Base-by-base conservation (phyloP, 2,888 invertebrate species). In the Exocentrus adspersus region DNA sequence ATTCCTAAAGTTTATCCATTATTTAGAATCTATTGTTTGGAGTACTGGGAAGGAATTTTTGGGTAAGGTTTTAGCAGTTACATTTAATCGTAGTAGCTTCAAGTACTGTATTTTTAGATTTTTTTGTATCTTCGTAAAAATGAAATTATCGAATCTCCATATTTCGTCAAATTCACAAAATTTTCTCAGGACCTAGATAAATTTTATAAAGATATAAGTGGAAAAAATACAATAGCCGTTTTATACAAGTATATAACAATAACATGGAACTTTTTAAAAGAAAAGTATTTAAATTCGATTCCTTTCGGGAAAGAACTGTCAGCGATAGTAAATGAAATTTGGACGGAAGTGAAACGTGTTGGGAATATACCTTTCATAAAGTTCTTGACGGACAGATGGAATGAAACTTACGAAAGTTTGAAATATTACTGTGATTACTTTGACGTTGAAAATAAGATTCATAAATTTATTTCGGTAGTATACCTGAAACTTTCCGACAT, bases 151-250 rank as follows among this genome's bases (percentile, higher is more conserved):
- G 90, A 90, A 53, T 92, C 92, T 0, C 91, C 92, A 0, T 94
- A 93, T 74, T 94, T 93, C 77, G 90, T 90, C 71, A 90, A 91
- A 73, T 90, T 94, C 9, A 87, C 92, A 1, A 90, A 92, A 62
- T 89, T 94, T 72, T 91, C 92, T 0, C 91, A 92, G 72, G 93
- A 94, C 77, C 83, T 94, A 68, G 94, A 94, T 77, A 87, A 86
- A 60, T 86, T 94, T 51, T 94, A 93, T 79, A 89, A 89, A 60
- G 94, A 94, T 74, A 85, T 94, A 5, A 87, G 89, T 52, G 88
- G 89, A 60, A 91, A 94, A 77, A 93, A 93, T 74, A 86, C 92
- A 0, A 84, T 93, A 19, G 91, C 91, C 0, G 93, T 92, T 78
- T 85, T 93, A 30, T 89, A 89, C 77, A 94, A 93, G 77, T 94